phyloP scores from a whole-genome alignment of 2,888 invertebrate species.

The Acleris laterana region DNA sequence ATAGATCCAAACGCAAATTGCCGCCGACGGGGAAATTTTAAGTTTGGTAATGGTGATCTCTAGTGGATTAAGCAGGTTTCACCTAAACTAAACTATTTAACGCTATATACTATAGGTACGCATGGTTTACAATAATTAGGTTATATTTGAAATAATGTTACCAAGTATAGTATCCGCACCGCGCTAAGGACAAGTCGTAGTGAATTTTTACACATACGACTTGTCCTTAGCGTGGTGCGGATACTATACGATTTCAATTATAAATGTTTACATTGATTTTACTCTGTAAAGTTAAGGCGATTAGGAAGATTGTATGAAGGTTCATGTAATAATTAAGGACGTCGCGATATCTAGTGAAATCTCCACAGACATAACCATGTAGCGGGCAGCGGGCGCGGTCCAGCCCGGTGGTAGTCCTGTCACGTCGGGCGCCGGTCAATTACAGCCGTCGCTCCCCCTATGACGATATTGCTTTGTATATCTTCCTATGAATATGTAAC shows the following conservation, averaged over 20 bases:
- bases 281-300: constrained; percentile 15
- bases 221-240: too few species aligned
- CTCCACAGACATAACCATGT: constrained; percentile 73
- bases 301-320: constrained; percentile 18
- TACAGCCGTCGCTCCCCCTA: constrained; percentile 60
- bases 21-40: constrained; percentile 50
- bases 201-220: too few species aligned
- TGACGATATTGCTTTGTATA: constrained; percentile 70
- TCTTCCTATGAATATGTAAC: constrained; percentile 64
- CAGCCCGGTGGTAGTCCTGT: constrained; percentile 77
- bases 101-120: too few species aligned
- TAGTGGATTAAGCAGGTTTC: constrained; percentile 49
- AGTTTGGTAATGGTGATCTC: constrained; percentile 58
- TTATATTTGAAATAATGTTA: too few species aligned
- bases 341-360: constrained; percentile 81
- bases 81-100: too few species aligned
- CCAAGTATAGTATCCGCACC: too few species aligned
- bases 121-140: too few species aligned
- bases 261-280: too few species aligned
- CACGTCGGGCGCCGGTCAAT: constrained; percentile 78
- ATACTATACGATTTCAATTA: too few species aligned
- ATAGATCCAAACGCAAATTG: constrained; percentile 59
- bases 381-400: constrained; percentile 50
- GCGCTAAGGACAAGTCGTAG: too few species aligned
- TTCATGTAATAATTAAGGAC: constrained; percentile 64